These are phyloP conservation scores for Oceanodroma tethys DNA, from an alignment of 2,113 vertebrate genomes.

Conservation along the genomic window DNA sequence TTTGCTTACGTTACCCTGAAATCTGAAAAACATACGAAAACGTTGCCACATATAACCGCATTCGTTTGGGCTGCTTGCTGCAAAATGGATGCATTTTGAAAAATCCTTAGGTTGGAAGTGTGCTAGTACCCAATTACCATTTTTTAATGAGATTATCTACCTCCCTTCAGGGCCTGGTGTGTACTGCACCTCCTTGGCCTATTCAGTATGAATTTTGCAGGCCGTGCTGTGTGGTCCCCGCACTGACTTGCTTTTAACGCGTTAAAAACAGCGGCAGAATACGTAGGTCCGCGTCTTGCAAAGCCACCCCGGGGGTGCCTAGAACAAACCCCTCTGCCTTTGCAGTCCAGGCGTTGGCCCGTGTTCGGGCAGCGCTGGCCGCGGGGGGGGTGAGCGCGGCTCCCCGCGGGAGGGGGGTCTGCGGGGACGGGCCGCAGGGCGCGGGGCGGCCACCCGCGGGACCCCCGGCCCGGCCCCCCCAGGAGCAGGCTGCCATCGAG, in stretches of 20 bases:
- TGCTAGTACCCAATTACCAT: background rate
- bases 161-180: background rate
- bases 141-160: background rate
- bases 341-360: background rate
- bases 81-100: background rate
- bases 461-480: too few relatives aligned
- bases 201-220: background rate
- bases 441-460: background rate
- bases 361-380: background rate
- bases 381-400: background rate
- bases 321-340: background rate
- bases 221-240: background rate
- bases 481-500: background rate
- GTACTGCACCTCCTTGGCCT: background rate
- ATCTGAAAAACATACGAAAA: background rate
- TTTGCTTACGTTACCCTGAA: background rate
- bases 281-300: background rate
- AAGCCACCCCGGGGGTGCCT: background rate
- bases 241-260: background rate
- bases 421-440: background rate
- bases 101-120: background rate
- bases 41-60: rapidly evolving
- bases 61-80: background rate
- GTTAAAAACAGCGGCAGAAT: background rate
- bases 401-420: too few relatives aligned